Percentiles rank a stretch among this genome's conserved stretches.
Conservation (phyloP, 2,888 invertebrate genomes). For the Mythimna ferrago region DNA sequence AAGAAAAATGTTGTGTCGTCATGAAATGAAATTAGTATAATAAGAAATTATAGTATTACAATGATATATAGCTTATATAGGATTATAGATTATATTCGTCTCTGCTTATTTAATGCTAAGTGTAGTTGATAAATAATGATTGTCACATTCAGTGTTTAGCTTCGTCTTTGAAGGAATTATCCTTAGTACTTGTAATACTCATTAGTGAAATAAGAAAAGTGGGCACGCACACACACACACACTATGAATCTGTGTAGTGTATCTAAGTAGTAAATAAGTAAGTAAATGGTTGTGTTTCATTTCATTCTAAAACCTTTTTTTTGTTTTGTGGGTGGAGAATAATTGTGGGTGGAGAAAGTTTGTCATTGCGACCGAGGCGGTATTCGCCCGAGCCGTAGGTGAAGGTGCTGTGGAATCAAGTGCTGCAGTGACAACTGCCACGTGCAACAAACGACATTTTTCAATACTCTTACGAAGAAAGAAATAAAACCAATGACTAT, state of each 20-base stretch:
- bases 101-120: conserved; percentile 69
- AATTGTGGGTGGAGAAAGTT: no score
- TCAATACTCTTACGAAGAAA: no score
- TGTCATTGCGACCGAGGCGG: no score
- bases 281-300: conserved; percentile 57
- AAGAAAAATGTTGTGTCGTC: conserved; percentile 74
- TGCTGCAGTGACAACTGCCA: no score
- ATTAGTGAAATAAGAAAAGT: conserved; percentile 77
- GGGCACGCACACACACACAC: conserved; percentile 82
- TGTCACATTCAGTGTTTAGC: conserved; percentile 85
- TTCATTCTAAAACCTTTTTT: conserved; percentile 16
- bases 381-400: no score
- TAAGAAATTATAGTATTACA: conserved; percentile 44
- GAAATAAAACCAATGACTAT: no score
- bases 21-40: conserved; percentile 75
- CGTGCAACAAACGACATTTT: no score
- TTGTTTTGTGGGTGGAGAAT: not conserved
- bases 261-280: conserved; percentile 64
- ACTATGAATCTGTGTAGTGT: conserved; percentile 72
- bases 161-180: conserved; percentile 70
- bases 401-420: no score
- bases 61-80: conserved; percentile 50
- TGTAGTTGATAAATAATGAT: conserved; percentile 63
- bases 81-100: conserved; percentile 59
- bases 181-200: conserved; percentile 88